Percentiles rank a stretch among this genome's conserved stretches.
Conservation (phyloP, 2,888 invertebrate genomes). For the Aphrophora alni region DNA sequence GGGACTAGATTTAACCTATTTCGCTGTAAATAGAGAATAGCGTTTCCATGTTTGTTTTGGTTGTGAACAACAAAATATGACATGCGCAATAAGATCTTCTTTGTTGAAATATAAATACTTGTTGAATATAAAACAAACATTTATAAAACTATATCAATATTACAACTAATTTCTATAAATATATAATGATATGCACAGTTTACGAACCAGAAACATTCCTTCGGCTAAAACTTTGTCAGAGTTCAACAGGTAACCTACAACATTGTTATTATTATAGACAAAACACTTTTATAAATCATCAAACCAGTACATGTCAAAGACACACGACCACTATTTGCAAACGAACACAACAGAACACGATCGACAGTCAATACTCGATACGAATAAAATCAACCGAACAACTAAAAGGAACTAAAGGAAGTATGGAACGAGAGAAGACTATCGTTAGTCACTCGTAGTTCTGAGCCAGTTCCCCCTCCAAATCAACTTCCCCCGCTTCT, state of each 20-base stretch:
- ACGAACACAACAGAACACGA: no score
- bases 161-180: background rate
- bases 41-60: slow-evolving; percentile 16
- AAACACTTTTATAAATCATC: background rate
- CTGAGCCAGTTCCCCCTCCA: background rate
- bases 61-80: background rate
- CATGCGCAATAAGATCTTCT: background rate
- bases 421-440: no score
- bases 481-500: slow-evolving; percentile 1
- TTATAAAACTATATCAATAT: background rate
- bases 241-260: background rate
- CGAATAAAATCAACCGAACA: no score
- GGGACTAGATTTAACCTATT: no score
- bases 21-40: no score
- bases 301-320: background rate
- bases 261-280: background rate
- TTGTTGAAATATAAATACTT: background rate
- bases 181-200: background rate
- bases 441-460: background rate
- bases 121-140: background rate
- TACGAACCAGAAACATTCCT: slow-evolving; percentile 4
- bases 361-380: no score
- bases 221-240: background rate
- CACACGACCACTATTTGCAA: background rate
- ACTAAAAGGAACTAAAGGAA: no score